phyloP scores from a whole-genome alignment of 1,140 invertebrate species.

The Manduca sexta region DNA sequence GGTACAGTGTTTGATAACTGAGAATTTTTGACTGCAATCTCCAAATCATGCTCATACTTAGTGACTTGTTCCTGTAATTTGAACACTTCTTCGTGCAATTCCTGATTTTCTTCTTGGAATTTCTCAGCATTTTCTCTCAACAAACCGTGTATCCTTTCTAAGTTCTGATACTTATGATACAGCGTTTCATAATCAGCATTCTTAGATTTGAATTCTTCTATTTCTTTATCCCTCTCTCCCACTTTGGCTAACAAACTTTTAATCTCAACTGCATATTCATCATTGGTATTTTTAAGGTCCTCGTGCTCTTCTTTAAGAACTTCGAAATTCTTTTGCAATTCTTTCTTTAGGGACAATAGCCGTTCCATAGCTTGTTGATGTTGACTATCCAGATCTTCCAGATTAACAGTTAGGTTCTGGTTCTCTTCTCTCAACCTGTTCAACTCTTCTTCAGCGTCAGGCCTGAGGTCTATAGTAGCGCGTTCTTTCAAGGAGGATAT shows the following conservation, averaged over 20 bases:
- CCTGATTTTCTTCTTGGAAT: conserved; percentile 69
- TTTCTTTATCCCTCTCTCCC: conserved; percentile 63
- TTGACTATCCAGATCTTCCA: conserved; percentile 83
- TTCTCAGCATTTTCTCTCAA: conserved; percentile 65
- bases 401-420: conserved; percentile 71
- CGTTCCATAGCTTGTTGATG: conserved; percentile 80
- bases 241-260: conserved; percentile 65
- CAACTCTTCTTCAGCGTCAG: conserved; percentile 37
- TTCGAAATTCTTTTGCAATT: conserved; percentile 77
- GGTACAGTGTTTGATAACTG: conserved; percentile 43
- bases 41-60: conserved; percentile 59
- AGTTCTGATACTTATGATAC: conserved; percentile 65
- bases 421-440: conserved; percentile 70
- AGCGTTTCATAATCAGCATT: conserved; percentile 55
- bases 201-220: conserved; percentile 36
- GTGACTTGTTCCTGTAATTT: conserved; percentile 67
- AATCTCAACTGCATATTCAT: conserved; percentile 60
- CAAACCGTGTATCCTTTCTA: conserved; percentile 62
- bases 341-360: conserved; percentile 76
- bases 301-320: conserved; percentile 73
- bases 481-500: conserved; percentile 58
- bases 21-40: conserved; percentile 36
- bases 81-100: conserved; percentile 68
- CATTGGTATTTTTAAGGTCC: conserved; percentile 69
- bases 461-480: conserved; percentile 23